phyloP scores from a whole-genome alignment of 1,140 invertebrate species.

The Eriosoma lanigerum region DNA sequence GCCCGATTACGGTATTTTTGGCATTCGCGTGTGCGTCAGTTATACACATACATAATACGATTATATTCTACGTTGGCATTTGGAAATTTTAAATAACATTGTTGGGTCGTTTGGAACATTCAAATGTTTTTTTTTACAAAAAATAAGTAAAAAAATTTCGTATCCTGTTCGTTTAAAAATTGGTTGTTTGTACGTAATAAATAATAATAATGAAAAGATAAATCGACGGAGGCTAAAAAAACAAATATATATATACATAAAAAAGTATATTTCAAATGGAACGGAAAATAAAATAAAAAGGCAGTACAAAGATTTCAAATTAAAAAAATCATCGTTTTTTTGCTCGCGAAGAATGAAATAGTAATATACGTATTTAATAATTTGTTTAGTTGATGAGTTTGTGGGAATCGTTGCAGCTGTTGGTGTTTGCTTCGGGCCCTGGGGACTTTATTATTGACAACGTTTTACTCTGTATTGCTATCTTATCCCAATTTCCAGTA shows the following conservation, averaged over 20 bases:
- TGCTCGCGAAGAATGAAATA: neutral
- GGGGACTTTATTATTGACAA: constrained; percentile 31
- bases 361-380: constrained; percentile 36
- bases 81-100: neutral
- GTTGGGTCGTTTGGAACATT: neutral
- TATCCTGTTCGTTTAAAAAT: neutral
- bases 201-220: neutral
- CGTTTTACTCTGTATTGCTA: neutral
- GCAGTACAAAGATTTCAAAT: constrained; percentile 10
- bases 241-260: too few species aligned
- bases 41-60: neutral
- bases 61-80: neutral
- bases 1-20: constrained; percentile 38
- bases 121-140: neutral
- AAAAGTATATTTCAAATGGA: neutral
- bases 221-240: neutral
- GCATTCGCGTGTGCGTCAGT: neutral
- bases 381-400: constrained; percentile 46
- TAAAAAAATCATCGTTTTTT: constrained; percentile 3
- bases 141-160: constrained; percentile 12
- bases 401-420: constrained; percentile 30
- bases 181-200: constrained; percentile 1
- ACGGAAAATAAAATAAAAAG: constrained; percentile 17
- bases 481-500: neutral
- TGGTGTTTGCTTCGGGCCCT: neutral